Base-by-base conservation (phyloP, 2,888 invertebrate genomes). In the Argyresthia goedartella region DNA sequence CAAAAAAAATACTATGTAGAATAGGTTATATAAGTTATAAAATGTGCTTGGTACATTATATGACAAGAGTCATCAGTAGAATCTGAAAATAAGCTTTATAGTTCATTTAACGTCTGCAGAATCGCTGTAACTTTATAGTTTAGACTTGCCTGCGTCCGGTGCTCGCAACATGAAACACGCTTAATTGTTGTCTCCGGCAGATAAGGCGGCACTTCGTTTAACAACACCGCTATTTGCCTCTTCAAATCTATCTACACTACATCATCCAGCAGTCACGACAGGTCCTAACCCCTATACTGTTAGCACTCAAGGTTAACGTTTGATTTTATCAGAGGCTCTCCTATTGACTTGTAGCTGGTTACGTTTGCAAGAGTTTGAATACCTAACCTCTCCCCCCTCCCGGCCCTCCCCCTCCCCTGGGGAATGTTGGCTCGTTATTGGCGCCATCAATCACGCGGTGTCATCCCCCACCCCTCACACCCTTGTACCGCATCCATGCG, bases 381-480 rank as follows among this genome's bases (percentile, higher is more conserved):
- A 35, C 48, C 10, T 14, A 11, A 51, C 41, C 43, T 33, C 9
- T 49, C 52, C 11, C 36, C 49, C 4, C 54, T 44, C 50, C 11
- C 10, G 46, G 13, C 42, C 15, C 41, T 54, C 48, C 42, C 25
- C 11, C 25, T 3, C 44, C 51, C 56, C 47, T 54, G 54, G 51
- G 56, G 52, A 10, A 11, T 60, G 61, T 61, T 56, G 55, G 65
- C 64, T 71, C 72, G 73, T 78, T 80, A 81, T 74, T 73, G 69
- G 68, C 63, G 66, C 63, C 78, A 81, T 81, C 79, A 73, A 81
- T 81, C 81, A 81, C 75, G 69, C 61, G 53, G 53, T 52, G 60
- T 62, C 64, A 64, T 62, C 55, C 49, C 47, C 53, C 54, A 50
- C 64, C 58, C 16, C 54, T 8, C 39, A 11, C 48, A 9, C 45